Percentiles rank a stretch among this genome's conserved stretches.
Conservation (phyloP, 1,140 invertebrate genomes). For the Tyrophagus putrescentiae region DNA sequence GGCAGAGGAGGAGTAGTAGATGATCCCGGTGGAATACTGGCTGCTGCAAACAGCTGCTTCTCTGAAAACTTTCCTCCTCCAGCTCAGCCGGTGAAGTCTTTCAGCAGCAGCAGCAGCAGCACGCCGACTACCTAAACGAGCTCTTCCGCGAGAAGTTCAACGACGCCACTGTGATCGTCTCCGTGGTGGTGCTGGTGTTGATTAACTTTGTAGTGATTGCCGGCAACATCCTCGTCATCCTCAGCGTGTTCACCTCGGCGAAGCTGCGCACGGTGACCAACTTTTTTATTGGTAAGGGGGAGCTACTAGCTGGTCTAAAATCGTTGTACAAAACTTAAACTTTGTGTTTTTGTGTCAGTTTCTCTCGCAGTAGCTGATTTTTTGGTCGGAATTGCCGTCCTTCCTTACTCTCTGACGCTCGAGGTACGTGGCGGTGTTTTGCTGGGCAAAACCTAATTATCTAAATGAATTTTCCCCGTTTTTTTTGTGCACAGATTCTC, state of each 20-base stretch:
- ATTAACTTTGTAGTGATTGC: slow-evolving; percentile 71
- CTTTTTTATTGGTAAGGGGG: slow-evolving; percentile 53
- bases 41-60: too few species aligned
- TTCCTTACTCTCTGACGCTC: slow-evolving; percentile 73
- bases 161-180: slow-evolving; percentile 52
- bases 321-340: background rate
- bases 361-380: slow-evolving; percentile 82
- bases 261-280: slow-evolving; percentile 84
- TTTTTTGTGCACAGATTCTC: slow-evolving; percentile 31
- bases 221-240: slow-evolving; percentile 73
- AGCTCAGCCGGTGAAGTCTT: too few species aligned
- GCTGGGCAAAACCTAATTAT: background rate
- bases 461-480: background rate
- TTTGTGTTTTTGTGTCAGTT: slow-evolving; percentile 34
- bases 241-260: slow-evolving; percentile 68
- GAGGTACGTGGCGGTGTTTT: slow-evolving; percentile 47
- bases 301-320: background rate
- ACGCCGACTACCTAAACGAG: background rate
- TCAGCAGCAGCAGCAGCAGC: too few species aligned
- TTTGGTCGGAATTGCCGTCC: slow-evolving; percentile 71
- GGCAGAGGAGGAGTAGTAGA: too few species aligned
- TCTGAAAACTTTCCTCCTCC: too few species aligned
- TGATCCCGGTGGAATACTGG: too few species aligned
- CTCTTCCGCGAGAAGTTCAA: slow-evolving; percentile 27
- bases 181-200: slow-evolving; percentile 55